phyloP scores from a whole-genome alignment of 1,140 invertebrate species.

The Orussus abietinus region DNA sequence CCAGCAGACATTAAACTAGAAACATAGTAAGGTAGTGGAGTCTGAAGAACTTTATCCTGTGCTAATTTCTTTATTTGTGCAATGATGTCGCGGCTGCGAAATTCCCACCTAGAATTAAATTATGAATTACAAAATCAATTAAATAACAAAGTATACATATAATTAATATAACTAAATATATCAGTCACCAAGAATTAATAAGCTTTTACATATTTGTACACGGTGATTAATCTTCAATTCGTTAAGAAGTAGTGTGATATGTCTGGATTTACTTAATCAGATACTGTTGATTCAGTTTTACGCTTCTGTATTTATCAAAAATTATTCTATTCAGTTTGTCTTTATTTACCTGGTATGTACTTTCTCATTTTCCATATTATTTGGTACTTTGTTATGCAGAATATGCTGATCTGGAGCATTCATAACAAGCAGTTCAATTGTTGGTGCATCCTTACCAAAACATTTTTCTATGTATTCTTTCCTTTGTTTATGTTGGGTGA shows the following conservation, averaged over 20 bases:
- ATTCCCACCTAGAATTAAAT: slow-evolving; percentile 32
- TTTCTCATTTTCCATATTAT: slow-evolving; percentile 18
- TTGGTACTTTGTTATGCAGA: slow-evolving; percentile 14
- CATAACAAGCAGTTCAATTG: slow-evolving; percentile 28
- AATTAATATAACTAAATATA: too few relatives aligned
- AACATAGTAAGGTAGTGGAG: slow-evolving; percentile 35
- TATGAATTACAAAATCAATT: slow-evolving; percentile 10
- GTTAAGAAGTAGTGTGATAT: too few relatives aligned
- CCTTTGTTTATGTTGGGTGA: slow-evolving; percentile 33
- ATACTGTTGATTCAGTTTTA: too few relatives aligned
- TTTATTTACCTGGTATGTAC: slow-evolving; percentile 24
- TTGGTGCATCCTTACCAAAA: slow-evolving; percentile 30
- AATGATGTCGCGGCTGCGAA: slow-evolving; percentile 29
- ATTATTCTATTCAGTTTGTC: too few relatives aligned
- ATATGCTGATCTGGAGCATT: slow-evolving; percentile 17
- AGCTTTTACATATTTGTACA: too few relatives aligned
- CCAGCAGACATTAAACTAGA: slow-evolving; percentile 25
- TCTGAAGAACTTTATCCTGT: slow-evolving; percentile 20
- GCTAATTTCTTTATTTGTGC: slow-evolving; percentile 27
- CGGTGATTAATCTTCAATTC: too few relatives aligned
- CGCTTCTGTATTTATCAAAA: too few relatives aligned
- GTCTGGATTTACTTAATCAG: too few relatives aligned
- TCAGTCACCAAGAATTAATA: too few relatives aligned
- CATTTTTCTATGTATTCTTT: slow-evolving; percentile 25
- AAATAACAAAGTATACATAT: too few relatives aligned